Conservation (phyloP, 2,113 vertebrate genomes). For the Campylomormyrus tamandua region DNA sequence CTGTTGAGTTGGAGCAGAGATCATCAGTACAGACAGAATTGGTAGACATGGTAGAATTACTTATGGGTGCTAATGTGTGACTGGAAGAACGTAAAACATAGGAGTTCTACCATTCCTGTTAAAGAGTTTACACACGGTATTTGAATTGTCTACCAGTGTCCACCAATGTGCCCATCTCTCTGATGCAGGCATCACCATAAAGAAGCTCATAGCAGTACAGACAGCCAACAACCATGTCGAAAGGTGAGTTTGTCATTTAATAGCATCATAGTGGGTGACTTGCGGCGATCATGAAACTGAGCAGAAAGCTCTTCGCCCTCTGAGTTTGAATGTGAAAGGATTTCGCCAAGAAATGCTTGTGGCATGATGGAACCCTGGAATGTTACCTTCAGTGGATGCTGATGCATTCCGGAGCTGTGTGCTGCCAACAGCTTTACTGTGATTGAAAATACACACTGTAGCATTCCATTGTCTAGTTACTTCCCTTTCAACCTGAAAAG, state of each 20-base stretch:
- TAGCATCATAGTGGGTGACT: neutral
- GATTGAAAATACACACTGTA: neutral
- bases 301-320: neutral
- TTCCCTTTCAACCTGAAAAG: neutral
- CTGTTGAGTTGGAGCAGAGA: neutral
- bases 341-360: neutral
- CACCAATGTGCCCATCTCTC: neutral
- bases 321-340: neutral
- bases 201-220: neutral
- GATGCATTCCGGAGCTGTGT: neutral
- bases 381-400: neutral
- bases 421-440: neutral
- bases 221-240: neutral
- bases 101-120: neutral
- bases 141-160: neutral
- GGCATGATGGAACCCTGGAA: neutral
- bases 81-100: neutral
- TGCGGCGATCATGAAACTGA: neutral
- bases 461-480: neutral
- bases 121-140: neutral
- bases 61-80: neutral
- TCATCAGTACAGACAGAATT: neutral
- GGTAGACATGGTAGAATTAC: neutral
- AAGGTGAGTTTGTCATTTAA: slow-evolving; percentile 6
- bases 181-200: neutral